These are phyloP conservation scores for Orientallactaga sibirica DNA, from an alignment of 2,797 vertebrate species.

Conservation along the genomic window DNA sequence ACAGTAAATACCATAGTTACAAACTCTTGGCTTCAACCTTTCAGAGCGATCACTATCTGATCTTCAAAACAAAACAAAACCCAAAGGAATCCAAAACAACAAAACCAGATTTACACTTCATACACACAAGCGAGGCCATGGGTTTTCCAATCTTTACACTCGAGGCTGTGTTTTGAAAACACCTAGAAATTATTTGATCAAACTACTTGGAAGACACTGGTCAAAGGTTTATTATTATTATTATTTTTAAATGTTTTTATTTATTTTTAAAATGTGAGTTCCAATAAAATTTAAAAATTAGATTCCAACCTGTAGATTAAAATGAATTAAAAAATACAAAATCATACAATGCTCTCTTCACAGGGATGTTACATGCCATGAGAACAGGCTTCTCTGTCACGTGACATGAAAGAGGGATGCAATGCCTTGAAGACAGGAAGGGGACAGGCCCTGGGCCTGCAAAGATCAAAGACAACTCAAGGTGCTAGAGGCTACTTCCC, in stretches of 20 bases:
- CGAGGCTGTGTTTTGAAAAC: slow-evolving; percentile 89
- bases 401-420: slow-evolving; percentile 70
- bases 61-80: slow-evolving; percentile 92
- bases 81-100: slow-evolving; percentile 84
- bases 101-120: slow-evolving; percentile 95
- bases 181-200: slow-evolving; percentile 84
- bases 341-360: slow-evolving; percentile 80
- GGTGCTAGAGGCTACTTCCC: slow-evolving; percentile 36
- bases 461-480: slow-evolving; percentile 59
- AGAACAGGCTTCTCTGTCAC: slow-evolving; percentile 74
- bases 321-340: slow-evolving; percentile 85
- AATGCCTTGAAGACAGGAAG: slow-evolving; percentile 63
- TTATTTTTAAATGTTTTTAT: slow-evolving; percentile 91
- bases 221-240: slow-evolving; percentile 92
- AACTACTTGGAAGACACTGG: slow-evolving; percentile 92
- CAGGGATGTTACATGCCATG: slow-evolving; percentile 72
- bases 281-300: slow-evolving; percentile 90
- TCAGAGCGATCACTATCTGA: slow-evolving; percentile 98
- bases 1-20: slow-evolving; percentile 99
- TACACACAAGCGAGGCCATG: slow-evolving; percentile 93
- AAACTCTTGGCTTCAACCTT: slow-evolving; percentile 99
- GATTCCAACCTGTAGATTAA: slow-evolving; percentile 83
- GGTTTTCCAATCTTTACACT: slow-evolving; percentile 90
- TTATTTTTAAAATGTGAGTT: slow-evolving; percentile 92
- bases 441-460: slow-evolving; percentile 60